Conservation (phyloP, 2,888 invertebrate genomes). For the Anthrax anthrax region DNA sequence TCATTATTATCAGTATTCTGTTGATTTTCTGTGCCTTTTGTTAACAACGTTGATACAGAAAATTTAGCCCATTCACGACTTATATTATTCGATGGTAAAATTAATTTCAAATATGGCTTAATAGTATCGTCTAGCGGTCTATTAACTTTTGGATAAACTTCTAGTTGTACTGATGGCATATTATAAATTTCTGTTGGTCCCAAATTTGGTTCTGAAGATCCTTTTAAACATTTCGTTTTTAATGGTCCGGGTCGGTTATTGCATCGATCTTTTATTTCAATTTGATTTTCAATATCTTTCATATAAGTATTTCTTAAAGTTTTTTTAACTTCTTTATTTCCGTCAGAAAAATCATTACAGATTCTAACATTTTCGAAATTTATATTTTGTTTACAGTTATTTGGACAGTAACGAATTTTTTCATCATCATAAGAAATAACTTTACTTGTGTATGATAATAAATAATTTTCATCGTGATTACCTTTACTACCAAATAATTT, state of each 20-base stretch:
- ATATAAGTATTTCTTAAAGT: too few relatives aligned
- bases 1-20: constrained; percentile 12
- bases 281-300: constrained; percentile 6
- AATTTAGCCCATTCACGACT: constrained; percentile 34
- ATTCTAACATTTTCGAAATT: too few relatives aligned
- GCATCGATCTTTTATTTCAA: constrained; percentile 14
- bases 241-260: constrained; percentile 23
- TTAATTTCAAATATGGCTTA: constrained; percentile 30
- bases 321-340: too few relatives aligned
- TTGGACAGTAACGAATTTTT: too few relatives aligned
- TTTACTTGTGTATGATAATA: too few relatives aligned
- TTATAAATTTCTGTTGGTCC: constrained; percentile 27
- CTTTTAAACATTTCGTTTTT: constrained; percentile 25
- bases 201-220: constrained; percentile 19
- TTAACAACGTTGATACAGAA: constrained; percentile 26
- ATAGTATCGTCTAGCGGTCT: constrained; percentile 27
- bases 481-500: constrained; percentile 27
- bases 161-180: constrained; percentile 29
- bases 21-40: neutral
- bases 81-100: constrained; percentile 28
- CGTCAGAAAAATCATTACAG: too few relatives aligned
- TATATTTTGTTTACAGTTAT: too few relatives aligned
- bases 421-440: too few relatives aligned
- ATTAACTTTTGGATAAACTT: constrained; percentile 27
- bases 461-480: constrained; percentile 22